Evolutionary conservation across 2,797 vertebrate species (phyloP), one percentile per base, ranked within the genome.

Genomic region (Labroides dimidiatus): DNA sequence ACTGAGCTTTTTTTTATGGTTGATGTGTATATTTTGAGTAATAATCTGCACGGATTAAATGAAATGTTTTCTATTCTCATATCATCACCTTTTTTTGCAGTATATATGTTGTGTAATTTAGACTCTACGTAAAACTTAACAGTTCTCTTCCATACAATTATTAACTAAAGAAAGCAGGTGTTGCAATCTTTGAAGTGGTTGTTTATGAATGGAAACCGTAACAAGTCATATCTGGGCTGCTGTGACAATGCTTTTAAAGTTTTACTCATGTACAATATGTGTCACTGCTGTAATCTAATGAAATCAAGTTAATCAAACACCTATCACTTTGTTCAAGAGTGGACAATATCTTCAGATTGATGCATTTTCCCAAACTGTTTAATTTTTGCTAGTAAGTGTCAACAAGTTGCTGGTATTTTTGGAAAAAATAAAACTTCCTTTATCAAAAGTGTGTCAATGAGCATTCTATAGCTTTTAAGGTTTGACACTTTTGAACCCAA

Each of bases 131-230:
- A 59, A 41, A 77, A 37, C 41, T 81, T 84, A 82, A 87, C 72
- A 71, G 47, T 49, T 45, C 69, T 61, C 49, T 24, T 54, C 20
- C 36, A 44, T 44, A 8, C 14, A 86, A 87, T 87, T 53, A 85
- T 71, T 88, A 86, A 88, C 82, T 47, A 63, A 62, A 42, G 30
- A 59, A 49, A 20, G 42, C 12, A 8, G 13, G 0, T 19, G 24
- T 55, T 4, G 4, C 41, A 60, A 62, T 60, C 67, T 57, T 69
- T 1, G 10, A 0, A 19, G 19, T 8, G 43, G 10, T 21, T 6
- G 10, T 11, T 51, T 56, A 11, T 51, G 24, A 20, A 19, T 19
- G 0, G 21, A 17, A 47, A 54, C 45, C 10, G 44, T 1, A 48
- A 49, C 11, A 24, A 11, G 37, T 11, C 15, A 47, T 42, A 30